These are phyloP conservation scores for Hydroisotoma schaefferi DNA, from an alignment of 2,888 invertebrate species.

Conservation along the genomic window DNA sequence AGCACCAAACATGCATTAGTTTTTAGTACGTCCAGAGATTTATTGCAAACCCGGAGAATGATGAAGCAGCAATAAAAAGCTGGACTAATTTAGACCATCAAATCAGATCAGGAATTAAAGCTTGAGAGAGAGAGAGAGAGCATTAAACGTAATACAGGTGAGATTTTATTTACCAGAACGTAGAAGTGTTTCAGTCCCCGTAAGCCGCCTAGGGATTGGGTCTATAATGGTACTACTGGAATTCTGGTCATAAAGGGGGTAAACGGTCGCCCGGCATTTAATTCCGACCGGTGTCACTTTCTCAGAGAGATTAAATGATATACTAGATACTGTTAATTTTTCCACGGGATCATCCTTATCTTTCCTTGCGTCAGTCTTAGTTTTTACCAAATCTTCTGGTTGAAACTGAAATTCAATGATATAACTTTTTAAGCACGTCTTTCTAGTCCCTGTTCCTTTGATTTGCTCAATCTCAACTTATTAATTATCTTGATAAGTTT, in stretches of 20 bases:
- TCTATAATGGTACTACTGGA: slow-evolving; percentile 25
- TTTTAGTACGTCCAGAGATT: no score
- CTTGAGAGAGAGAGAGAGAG: no score
- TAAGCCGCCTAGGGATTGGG: slow-evolving; percentile 34
- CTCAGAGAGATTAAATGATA: slow-evolving; percentile 42
- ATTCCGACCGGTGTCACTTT: slow-evolving; percentile 33
- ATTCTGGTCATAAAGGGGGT: slow-evolving; percentile 37
- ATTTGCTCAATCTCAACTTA: no score
- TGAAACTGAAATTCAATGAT: not conserved
- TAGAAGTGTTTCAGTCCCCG: slow-evolving; percentile 42
- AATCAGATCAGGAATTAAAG: no score
- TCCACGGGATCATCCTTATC: slow-evolving; percentile 26
- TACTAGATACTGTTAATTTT: slow-evolving; percentile 32
- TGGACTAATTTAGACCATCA: no score
- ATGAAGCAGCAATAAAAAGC: no score
- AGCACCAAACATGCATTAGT: no score
- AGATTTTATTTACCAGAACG: slow-evolving; percentile 27
- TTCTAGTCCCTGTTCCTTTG: no score
- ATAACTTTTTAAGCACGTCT: no score
- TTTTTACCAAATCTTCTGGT: not conserved
- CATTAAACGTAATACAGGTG: no score
- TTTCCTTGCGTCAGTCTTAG: slow-evolving; percentile 35
- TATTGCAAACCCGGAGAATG: no score
- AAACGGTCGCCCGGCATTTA: slow-evolving; percentile 39
- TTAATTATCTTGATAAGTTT: no score